Base-by-base conservation (phyloP, 2,797 vertebrate genomes). In the Melanogrammus aeglefinus region DNA sequence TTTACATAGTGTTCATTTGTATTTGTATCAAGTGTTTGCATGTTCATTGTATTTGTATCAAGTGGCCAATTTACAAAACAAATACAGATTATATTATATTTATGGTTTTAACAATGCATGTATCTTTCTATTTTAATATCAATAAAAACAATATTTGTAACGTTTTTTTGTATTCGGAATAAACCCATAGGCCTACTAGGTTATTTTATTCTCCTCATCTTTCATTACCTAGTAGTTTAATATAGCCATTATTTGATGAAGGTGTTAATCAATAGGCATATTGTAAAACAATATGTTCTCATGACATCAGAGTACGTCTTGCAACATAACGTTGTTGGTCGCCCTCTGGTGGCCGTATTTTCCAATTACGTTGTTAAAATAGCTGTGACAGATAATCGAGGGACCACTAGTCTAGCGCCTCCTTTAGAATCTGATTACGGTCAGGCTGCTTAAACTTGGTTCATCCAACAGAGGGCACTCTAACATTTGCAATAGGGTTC, bases 81-180 rank as follows among this genome's bases (percentile, higher is more conserved):
- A 72, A 72, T 7, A 35, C 79, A 82, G 66, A 84, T 75, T 21
- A 31, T 82, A 38, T 75, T 86, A 78, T 92, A 93, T 93, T 92
- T 93, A 92, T 93, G 86, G 77, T 41, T 80, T 86, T 87, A 88
- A 81, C 76, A 81, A 77, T 92, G 92, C 91, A 94, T 94, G 92
- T 88, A 88, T 82, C 84, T 93, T 89, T 93, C 85, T 93, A 93
- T 92, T 92, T 91, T 80, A 75, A 80, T 88, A 88, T 87, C 85
- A 91, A 91, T 91, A 92, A 92, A 75, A 73, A 24, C 47, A 57
- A n/a, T 69, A 69, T 69, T n/a, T 1, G n/a, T 63, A 69, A 69
- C 10, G 10, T 69, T 69, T 69, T 27, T 69, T n/a, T 66, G 4
- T 6, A 3, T 24, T 69, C 27, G 63, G 13, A 69, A 69, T 36